Conservation (phyloP, 2,888 invertebrate species). For the Ormia ochracea region DNA sequence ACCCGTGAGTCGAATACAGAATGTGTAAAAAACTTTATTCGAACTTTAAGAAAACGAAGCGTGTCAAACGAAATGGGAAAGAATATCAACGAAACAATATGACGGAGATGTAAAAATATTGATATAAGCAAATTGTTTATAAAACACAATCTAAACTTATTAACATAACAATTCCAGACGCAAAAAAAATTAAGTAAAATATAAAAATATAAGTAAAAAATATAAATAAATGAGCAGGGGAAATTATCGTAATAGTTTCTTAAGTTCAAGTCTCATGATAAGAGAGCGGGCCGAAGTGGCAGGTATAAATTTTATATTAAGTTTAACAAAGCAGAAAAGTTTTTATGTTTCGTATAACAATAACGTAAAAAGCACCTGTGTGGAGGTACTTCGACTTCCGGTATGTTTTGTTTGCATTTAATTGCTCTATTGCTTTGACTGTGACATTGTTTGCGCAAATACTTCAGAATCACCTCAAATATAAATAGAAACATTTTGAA, state of each 20-base stretch:
- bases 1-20: not conserved
- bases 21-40: not conserved
- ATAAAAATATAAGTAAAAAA: no score
- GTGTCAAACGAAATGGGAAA: not conserved
- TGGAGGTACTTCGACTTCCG: slow-evolving; percentile 28
- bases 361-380: not conserved
- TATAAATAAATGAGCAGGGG: not conserved
- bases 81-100: not conserved
- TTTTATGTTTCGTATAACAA: not conserved
- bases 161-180: slow-evolving; percentile 37
- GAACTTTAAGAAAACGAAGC: not conserved
- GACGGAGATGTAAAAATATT: not conserved
- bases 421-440: not conserved
- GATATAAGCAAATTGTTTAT: not conserved
- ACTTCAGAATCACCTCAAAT: not conserved
- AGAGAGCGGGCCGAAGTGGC: not conserved
- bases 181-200: no score
- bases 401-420: not conserved
- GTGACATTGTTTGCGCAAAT: not conserved
- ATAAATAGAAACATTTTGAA: not conserved
- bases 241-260: not conserved
- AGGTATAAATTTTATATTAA: not conserved
- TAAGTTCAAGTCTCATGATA: not conserved
- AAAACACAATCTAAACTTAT: slow-evolving; percentile 1
- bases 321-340: not conserved